Percentiles rank a stretch among this genome's conserved stretches.
Evolutionary conservation across 2,797 vertebrate species (phyloP).

Genomic region (Bucorvus abyssinicus): DNA sequence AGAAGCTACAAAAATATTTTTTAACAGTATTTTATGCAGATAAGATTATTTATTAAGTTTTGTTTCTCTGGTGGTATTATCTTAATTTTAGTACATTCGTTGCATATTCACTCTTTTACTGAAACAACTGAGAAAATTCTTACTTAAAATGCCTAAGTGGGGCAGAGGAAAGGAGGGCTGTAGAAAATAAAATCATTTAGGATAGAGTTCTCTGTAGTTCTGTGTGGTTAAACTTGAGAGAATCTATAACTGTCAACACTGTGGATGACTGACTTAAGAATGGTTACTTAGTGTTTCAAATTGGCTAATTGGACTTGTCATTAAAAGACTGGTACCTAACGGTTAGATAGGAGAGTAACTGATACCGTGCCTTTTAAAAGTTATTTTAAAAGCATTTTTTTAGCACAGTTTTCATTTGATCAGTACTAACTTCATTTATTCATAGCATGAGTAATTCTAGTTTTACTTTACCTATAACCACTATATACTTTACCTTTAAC

Average conservation of each 20-base stretch:
- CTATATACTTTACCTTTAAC: too few species aligned
- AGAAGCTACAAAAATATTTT: not conserved
- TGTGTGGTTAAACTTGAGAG: not conserved
- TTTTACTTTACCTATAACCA: not conserved
- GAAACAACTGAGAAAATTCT: not conserved
- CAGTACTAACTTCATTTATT: not conserved
- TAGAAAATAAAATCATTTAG: not conserved
- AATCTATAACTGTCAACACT: not conserved
- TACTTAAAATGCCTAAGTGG: not conserved
- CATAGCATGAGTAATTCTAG: not conserved
- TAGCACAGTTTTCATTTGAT: not conserved
- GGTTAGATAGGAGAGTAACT: not conserved
- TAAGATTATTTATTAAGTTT: not conserved
- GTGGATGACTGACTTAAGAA: not conserved
- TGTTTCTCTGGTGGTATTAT: not conserved
- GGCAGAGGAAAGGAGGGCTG: not conserved
- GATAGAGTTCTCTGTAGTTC: not conserved
- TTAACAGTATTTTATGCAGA: not conserved
- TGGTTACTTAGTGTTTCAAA: not conserved
- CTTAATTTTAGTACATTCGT: not conserved
- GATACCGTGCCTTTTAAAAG: not conserved
- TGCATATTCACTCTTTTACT: not conserved
- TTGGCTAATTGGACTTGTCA: not conserved
- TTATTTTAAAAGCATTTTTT: not conserved
- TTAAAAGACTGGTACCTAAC: not conserved